Evolutionary conservation across 1,140 invertebrate species (phyloP), one percentile per base, ranked within the genome.

Genomic region (Medauroidea extradentata): DNA sequence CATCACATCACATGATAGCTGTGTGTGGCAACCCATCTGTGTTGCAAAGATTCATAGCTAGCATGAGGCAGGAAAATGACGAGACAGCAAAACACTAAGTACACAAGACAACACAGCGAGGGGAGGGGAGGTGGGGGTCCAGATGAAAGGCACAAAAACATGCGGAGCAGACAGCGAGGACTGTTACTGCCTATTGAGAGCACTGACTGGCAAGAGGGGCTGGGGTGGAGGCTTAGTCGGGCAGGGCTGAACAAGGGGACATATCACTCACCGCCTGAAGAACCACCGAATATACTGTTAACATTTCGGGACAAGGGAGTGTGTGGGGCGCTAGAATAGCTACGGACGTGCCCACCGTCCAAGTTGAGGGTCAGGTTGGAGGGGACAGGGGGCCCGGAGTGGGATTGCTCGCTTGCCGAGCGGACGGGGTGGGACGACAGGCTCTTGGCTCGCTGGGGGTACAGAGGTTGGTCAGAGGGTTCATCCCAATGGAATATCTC

Each of bases 401-500:
- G 43, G 50, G 23, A 29, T 2, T 21, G 38, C 27, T 25, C 38
- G 23, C 38, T 34, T n/a, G 27, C 25, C 14, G 50, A 34, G 21
- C 16, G 25, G 29, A 34, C 49, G 13, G 71, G 71, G 64, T 73
- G 73, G 69, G 74, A 72, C 71, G 74, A 74, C 63, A 78, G 49
- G 49, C 49, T 51, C 34, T 29, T 51, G 67, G 67, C 74, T 75
- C 70, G 75, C 66, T 73, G 76, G 66, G 73, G 75, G 74, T 43
- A 18, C 23, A 56, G 25, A 11, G 49, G 49, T 29, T 18, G 49
- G 49, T 54, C 73, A 59, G 76, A 68, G 69, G 72, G 71, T 71
- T 69, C 66, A 72, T 79, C 82, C 85, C 85, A 87, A 81, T 85
- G 83, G 76, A 87, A 85, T 65, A 87, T 84, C 78, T 87, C 85